Evolutionary conservation across 2,797 vertebrate species (phyloP).

Genomic region (Mus minutoides): DNA sequence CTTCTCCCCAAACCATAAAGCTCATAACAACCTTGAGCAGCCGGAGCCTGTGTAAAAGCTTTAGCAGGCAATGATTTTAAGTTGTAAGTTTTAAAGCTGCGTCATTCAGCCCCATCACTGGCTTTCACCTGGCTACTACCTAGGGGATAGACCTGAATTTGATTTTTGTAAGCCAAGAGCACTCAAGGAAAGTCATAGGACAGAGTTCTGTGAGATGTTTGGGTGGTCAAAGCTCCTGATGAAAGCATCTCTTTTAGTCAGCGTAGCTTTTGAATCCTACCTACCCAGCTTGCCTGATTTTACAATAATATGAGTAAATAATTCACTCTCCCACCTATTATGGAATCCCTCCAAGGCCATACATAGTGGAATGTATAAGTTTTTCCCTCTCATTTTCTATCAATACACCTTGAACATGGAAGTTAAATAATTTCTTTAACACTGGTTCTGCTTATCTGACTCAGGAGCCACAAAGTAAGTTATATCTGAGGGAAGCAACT

Average conservation of each 20-base stretch:
- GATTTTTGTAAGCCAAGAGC: constrained; percentile 16
- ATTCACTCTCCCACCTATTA: not conserved
- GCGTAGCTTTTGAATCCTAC: constrained; percentile 41
- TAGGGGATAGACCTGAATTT: not conserved
- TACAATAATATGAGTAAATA: not conserved
- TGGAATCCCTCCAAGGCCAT: not conserved
- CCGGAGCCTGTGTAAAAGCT: not conserved
- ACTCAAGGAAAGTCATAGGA: not conserved
- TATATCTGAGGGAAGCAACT: not conserved
- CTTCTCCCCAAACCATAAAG: constrained; percentile 1
- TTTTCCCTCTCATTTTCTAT: not conserved
- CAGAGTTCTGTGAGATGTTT: not conserved
- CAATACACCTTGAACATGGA: not conserved
- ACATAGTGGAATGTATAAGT: not conserved
- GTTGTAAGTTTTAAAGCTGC: not conserved
- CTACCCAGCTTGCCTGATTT: not conserved
- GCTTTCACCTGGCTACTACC: not conserved
- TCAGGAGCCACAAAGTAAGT: not conserved
- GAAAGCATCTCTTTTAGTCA: not conserved
- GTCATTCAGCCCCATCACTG: not conserved
- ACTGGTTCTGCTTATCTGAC: not conserved
- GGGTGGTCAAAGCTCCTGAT: not conserved
- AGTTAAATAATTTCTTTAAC: not conserved
- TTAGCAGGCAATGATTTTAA: not conserved
- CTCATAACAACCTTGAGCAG: not conserved